phyloP scores from a whole-genome alignment of 2,797 vertebrate genomes.

The Chelidonichthys spinosus region DNA sequence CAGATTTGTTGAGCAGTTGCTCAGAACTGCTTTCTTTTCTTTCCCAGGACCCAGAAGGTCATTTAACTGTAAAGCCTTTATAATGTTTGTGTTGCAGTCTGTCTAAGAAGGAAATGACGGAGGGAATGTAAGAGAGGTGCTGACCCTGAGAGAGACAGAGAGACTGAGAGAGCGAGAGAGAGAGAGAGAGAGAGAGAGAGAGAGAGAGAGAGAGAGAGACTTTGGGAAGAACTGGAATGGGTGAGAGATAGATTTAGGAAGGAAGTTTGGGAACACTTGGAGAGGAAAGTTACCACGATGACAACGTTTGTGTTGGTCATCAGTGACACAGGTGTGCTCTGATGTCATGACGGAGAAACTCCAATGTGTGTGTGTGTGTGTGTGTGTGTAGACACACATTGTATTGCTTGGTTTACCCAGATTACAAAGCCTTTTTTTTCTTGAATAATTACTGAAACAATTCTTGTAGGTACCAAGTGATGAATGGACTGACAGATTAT shows the following conservation, averaged over 20 bases:
- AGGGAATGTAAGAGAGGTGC: constrained; percentile 57
- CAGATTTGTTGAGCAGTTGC: constrained; percentile 62
- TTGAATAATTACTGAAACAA: neutral
- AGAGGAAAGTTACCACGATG: constrained; percentile 71
- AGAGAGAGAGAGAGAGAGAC: constrained; percentile 11
- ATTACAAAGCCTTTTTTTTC: too few species aligned
- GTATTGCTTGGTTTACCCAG: too few species aligned
- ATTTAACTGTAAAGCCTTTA: constrained; percentile 63
- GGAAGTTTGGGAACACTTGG: constrained; percentile 66
- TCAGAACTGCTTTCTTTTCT: constrained; percentile 61
- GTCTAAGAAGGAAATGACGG: constrained; percentile 77
- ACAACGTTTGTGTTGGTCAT: constrained; percentile 46
- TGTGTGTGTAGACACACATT: too few species aligned
- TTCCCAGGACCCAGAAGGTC: constrained; percentile 82
- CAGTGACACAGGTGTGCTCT: constrained; percentile 64
- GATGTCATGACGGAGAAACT: constrained; percentile 41
- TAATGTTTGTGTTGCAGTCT: constrained; percentile 69
- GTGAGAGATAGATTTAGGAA: constrained; percentile 67
- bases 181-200: neutral
- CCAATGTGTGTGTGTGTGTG: neutral
- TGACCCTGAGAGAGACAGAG: constrained; percentile 62
- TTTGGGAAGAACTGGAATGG: neutral
- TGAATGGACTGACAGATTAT: neutral
- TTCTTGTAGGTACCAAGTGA: neutral
- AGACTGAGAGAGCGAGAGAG: constrained; percentile 33